phyloP scores from a whole-genome alignment of 2,113 vertebrate species.

The Pteruthius melanotis region DNA sequence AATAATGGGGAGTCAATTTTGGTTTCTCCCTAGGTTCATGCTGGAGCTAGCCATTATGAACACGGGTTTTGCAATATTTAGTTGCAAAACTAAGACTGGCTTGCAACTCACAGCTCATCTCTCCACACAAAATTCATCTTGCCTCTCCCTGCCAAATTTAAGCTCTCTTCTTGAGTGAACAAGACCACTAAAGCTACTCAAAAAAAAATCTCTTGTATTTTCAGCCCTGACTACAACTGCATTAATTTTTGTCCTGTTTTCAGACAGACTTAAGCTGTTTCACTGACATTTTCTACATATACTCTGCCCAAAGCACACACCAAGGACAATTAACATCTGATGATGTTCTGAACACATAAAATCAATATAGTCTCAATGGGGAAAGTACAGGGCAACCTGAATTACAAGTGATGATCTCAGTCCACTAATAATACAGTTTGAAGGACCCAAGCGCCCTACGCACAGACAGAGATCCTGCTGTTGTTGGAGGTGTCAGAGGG shows the following conservation, averaged over 20 bases:
- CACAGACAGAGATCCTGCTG: background rate
- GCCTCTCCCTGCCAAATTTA: background rate
- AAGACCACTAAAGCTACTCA: background rate
- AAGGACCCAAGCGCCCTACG: background rate
- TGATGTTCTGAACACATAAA: background rate
- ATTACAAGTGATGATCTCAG: background rate
- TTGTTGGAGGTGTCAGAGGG: background rate
- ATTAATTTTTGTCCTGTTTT: background rate
- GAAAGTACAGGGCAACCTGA: background rate
- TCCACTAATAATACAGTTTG: background rate
- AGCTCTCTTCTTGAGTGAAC: background rate
- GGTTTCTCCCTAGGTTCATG: background rate
- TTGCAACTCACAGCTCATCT: background rate
- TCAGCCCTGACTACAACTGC: background rate
- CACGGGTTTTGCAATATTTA: background rate
- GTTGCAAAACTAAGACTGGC: background rate
- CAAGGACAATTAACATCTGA: background rate
- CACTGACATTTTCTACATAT: background rate
- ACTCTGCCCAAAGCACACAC: background rate
- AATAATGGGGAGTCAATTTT: background rate
- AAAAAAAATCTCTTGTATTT: background rate
- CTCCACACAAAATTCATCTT: background rate
- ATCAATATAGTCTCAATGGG: background rate
- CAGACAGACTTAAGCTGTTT: background rate
- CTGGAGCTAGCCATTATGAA: background rate